Percentiles rank a stretch among this genome's conserved stretches.
Conservation (phyloP, 2,797 vertebrate genomes). For the Microhierax caerulescens region DNA sequence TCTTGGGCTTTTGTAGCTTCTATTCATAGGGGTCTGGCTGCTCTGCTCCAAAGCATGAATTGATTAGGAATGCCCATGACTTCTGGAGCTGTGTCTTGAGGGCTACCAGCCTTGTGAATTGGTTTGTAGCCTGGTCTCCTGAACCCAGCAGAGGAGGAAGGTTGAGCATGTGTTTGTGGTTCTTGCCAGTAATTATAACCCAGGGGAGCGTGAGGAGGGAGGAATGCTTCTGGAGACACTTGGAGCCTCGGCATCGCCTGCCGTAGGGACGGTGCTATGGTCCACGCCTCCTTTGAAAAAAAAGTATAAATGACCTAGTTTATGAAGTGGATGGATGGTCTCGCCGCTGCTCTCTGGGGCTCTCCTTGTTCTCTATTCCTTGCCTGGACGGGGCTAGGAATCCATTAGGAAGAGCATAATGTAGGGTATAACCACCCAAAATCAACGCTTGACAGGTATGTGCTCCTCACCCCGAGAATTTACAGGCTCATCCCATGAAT, state of each 20-base stretch:
- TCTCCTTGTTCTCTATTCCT: fast-evolving
- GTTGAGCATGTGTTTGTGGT: background rate
- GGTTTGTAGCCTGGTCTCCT: background rate
- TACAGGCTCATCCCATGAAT: background rate
- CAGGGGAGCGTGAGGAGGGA: background rate
- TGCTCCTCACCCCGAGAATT: background rate
- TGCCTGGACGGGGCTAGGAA: fast-evolving
- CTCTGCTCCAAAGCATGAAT: background rate
- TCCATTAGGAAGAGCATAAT: background rate
- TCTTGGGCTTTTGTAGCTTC: background rate
- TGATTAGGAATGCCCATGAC: background rate
- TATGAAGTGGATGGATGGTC: background rate
- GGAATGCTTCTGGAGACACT: background rate
- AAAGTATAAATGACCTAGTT: background rate
- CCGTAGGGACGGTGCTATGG: background rate
- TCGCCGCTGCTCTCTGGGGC: background rate
- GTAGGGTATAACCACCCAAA: background rate
- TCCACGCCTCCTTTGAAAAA: background rate
- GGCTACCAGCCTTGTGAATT: background rate
- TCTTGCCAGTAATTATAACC: background rate
- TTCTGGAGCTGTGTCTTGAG: background rate
- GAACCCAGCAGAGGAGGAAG: background rate
- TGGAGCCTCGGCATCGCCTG: background rate
- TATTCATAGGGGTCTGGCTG: background rate
- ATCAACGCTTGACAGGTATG: background rate